These are phyloP conservation scores for Alcis repandata DNA, from an alignment of 2,888 invertebrate species.

Conservation along the genomic window DNA sequence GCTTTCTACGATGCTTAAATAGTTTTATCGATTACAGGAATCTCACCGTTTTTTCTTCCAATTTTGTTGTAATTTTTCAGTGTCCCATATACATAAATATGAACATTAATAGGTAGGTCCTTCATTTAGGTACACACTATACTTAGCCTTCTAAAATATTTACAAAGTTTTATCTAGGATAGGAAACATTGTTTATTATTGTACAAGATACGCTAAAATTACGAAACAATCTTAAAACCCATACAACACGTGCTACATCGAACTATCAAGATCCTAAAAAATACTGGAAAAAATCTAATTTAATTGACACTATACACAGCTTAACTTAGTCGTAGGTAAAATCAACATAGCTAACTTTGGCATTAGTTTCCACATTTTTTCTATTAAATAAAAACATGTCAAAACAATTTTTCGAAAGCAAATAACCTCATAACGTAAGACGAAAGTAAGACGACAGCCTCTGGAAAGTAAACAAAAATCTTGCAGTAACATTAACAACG, in stretches of 20 bases:
- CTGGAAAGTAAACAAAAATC: constrained; percentile 69
- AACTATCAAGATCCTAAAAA: constrained; percentile 82
- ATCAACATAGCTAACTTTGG: constrained; percentile 87
- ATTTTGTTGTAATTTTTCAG: constrained; percentile 60
- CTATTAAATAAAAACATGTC: constrained; percentile 80
- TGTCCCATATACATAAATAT: constrained; percentile 75
- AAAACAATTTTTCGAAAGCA: constrained; percentile 77
- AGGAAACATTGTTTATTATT: constrained; percentile 83
- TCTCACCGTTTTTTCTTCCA: constrained; percentile 79
- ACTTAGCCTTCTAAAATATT: constrained; percentile 69
- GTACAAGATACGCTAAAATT: constrained; percentile 79
- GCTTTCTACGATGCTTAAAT: constrained; percentile 79
- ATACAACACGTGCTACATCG: constrained; percentile 76
- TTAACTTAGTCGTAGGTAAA: constrained; percentile 80
- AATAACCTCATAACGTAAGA: constrained; percentile 76
- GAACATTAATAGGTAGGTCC: constrained; percentile 85
- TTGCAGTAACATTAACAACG: constrained; percentile 78
- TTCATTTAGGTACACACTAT: constrained; percentile 72
- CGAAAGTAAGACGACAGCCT: constrained; percentile 58
- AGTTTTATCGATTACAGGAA: constrained; percentile 83
- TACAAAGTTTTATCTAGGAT: constrained; percentile 82
- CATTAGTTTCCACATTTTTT: constrained; percentile 83
- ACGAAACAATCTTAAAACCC: constrained; percentile 75
- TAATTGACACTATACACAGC: constrained; percentile 87
- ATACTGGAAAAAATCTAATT: constrained; percentile 80